phyloP scores from a whole-genome alignment of 2,797 vertebrate species.

The Gephyroberyx darwinii region DNA sequence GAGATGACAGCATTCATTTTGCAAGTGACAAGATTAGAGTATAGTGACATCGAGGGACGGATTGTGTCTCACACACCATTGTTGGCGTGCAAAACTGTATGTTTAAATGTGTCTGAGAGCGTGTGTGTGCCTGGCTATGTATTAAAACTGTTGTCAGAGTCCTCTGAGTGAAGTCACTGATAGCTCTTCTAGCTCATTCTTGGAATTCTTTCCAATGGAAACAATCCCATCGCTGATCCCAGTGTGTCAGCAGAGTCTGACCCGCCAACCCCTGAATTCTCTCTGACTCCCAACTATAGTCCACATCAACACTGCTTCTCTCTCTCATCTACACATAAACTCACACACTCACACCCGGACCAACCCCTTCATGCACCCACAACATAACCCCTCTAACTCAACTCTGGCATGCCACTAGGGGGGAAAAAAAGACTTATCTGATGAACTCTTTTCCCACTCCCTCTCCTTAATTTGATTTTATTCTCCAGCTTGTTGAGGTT shows the following conservation, averaged over 20 bases:
- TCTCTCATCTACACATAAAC: slow-evolving; percentile 47
- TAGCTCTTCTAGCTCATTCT: slow-evolving; percentile 85
- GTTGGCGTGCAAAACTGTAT: slow-evolving; percentile 55
- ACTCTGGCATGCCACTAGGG: slow-evolving; percentile 40
- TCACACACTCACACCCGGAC: slow-evolving; percentile 49
- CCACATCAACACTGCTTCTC: slow-evolving; percentile 66
- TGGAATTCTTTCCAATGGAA: slow-evolving; percentile 88
- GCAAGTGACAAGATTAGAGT: slow-evolving; percentile 19
- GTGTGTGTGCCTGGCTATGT: slow-evolving; percentile 61
- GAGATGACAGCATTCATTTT: slow-evolving; percentile 45
- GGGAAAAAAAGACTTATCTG: slow-evolving; percentile 48
- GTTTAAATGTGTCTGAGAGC: slow-evolving; percentile 59
- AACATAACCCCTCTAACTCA: slow-evolving; percentile 26
- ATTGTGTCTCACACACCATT: slow-evolving; percentile 56
- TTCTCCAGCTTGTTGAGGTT: slow-evolving; percentile 36
- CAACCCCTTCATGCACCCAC: slow-evolving; percentile 44
- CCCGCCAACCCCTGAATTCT: slow-evolving; percentile 73
- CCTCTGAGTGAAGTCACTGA: slow-evolving; percentile 80
- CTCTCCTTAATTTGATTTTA: slow-evolving; percentile 29
- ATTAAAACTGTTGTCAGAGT: slow-evolving; percentile 77
- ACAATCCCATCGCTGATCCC: slow-evolving; percentile 83
- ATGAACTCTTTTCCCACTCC: slow-evolving; percentile 49
- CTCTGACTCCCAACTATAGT: slow-evolving; percentile 67
- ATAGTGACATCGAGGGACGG: slow-evolving; percentile 36
- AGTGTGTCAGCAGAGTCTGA: slow-evolving; percentile 81